These are phyloP conservation scores for Mus spicilegus DNA, from an alignment of 2,113 vertebrate species.

Conservation along the genomic window DNA sequence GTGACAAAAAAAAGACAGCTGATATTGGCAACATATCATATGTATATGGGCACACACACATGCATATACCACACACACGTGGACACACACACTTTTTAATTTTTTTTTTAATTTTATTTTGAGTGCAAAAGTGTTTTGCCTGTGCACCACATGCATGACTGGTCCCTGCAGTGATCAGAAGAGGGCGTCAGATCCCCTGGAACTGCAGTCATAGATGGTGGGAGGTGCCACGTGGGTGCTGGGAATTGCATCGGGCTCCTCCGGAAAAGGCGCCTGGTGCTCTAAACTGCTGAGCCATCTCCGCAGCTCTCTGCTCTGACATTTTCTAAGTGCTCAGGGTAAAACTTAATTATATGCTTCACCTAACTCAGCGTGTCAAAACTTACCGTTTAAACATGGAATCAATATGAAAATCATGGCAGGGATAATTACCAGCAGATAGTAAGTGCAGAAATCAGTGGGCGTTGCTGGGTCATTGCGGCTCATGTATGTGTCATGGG, in stretches of 20 bases:
- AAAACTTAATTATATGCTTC: not conserved
- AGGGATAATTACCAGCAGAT: not conserved
- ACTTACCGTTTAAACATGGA: not conserved
- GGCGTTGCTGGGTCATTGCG: not conserved
- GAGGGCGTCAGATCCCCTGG: not conserved
- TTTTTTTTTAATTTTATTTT: not conserved
- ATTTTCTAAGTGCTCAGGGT: not conserved
- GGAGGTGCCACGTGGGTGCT: too few species aligned
- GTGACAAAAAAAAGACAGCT: not conserved
- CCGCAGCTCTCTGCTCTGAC: too few species aligned
- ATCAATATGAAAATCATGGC: not conserved
- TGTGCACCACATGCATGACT: not conserved
- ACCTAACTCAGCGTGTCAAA: not conserved
- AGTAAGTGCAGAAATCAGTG: not conserved
- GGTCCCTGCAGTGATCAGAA: not conserved
- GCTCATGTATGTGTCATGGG: not conserved
- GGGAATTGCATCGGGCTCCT: not conserved
- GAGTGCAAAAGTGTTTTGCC: not conserved
- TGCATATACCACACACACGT: not conserved
- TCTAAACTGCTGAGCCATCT: not conserved
- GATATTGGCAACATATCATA: not conserved
- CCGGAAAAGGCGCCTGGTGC: not conserved
- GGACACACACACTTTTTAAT: too few species aligned
- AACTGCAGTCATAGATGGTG: not conserved
- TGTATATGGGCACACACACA: not conserved